These are phyloP conservation scores for Orchesellides sinensis DNA, from an alignment of 2,888 invertebrate species.

Conservation along the genomic window DNA sequence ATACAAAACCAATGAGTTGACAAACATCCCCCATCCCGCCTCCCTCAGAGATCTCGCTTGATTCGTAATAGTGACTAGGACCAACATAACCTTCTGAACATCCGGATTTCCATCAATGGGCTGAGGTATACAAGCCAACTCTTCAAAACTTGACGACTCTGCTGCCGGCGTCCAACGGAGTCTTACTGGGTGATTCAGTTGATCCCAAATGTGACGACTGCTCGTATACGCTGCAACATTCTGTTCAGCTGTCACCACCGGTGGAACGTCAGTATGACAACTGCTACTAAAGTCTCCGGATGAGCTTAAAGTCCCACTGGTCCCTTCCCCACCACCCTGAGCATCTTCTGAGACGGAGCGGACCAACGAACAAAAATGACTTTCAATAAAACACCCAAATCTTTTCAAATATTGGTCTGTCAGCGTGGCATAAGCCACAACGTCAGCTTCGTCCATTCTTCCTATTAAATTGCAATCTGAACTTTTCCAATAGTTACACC, in stretches of 20 bases:
- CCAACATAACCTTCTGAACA: conserved; percentile 72
- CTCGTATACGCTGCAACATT: conserved; percentile 59
- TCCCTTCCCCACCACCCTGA: background rate
- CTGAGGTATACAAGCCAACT: conserved; percentile 64
- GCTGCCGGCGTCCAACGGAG: conserved; percentile 68
- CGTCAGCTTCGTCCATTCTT: conserved; percentile 67
- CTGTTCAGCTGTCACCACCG: background rate
- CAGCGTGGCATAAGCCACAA: conserved; percentile 68
- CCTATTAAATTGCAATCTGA: background rate
- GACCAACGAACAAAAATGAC: conserved; percentile 57
- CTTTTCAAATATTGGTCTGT: conserved; percentile 70
- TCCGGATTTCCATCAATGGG: conserved; percentile 68
- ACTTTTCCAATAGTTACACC: background rate
- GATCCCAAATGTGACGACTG: conserved; percentile 68
- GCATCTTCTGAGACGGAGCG: conserved; percentile 37
- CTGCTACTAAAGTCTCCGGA: conserved; percentile 30
- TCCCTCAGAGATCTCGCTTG: conserved; percentile 65
- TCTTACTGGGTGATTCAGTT: conserved; percentile 62
- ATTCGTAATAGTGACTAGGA: conserved; percentile 67
- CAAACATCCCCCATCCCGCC: conserved; percentile 59
- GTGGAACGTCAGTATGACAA: background rate
- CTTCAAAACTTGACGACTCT: conserved; percentile 65
- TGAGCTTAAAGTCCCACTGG: background rate
- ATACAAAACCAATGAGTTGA: conserved; percentile 68
- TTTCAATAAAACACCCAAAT: conserved; percentile 71